Base-by-base conservation (phyloP, 2,797 vertebrate genomes). In the Benthosema pterotum region DNA sequence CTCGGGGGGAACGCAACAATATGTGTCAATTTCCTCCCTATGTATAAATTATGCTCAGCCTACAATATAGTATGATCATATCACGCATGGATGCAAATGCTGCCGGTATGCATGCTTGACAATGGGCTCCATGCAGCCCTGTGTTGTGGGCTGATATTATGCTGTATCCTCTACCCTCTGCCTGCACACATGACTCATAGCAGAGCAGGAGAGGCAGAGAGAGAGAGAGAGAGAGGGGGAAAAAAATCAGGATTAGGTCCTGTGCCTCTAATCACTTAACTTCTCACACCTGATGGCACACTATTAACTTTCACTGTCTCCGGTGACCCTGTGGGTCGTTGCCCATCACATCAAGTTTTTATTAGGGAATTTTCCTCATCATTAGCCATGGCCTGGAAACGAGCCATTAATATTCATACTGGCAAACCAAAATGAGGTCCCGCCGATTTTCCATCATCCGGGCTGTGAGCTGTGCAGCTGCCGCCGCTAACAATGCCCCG, bases 301-400 rank as follows among this genome's bases (percentile, higher is more conserved):
- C 90, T 92, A 92, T 93, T 93, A 93, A 91, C 91, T 92, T 88
- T 82, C 87, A 90, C 87, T 86, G 89, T 91, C 92, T 93, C 92
- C 84, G 78, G 90, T 92, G 91, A 93, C 91, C 89, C 87, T 11
- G 87, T 58, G 90, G 91, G 89, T 93, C 90, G 86, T 91, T 93
- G 92, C 91, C 90, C 91, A 89, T 89, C 90, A 87, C 91, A 93
- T 93, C 91, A 92, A 91, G 87, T 93, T 93, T 93, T 93, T 93
- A 93, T 92, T 93, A 90, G 91, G 87, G 90, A 92, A 93, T 93
- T 93, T 93, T 93, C 91, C 88, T 93, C 89, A 86, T 92, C 92
- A 93, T 93, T 93, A 92, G 89, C 86, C 87, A 82, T 83, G 87
- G 87, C 88, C 87, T 87, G 88, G 86, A 90, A 92, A 90, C 80